Percentiles rank a stretch among this genome's conserved stretches.
phyloP scores from a whole-genome alignment of 2,888 invertebrate species.

The Monopis laevigella region DNA sequence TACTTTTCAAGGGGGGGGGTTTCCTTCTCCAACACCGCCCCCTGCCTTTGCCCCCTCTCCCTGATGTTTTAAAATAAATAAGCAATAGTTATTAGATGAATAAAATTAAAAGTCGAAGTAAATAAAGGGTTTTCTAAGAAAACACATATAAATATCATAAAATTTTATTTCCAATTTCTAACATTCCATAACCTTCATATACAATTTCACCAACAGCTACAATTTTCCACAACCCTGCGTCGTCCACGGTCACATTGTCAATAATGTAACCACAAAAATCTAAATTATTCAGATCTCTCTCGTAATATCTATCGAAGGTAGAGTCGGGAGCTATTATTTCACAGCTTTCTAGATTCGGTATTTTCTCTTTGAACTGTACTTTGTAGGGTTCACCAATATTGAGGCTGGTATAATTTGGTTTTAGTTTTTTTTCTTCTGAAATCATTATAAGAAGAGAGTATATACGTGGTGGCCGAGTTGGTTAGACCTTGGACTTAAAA shows the following conservation, averaged over 20 bases:
- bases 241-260: constrained; percentile 32
- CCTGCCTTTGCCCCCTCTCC: too few species aligned
- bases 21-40: too few species aligned
- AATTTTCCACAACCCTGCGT: constrained; percentile 41
- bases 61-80: too few species aligned
- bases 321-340: constrained; percentile 33
- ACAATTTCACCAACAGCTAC: constrained; percentile 39
- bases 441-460: too few species aligned
- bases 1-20: too few species aligned
- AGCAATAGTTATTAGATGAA: too few species aligned
- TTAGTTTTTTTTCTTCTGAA: constrained; percentile 33
- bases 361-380: constrained; percentile 34
- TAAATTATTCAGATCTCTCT: constrained; percentile 23
- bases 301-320: constrained; percentile 37
- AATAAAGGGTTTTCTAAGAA: too few species aligned
- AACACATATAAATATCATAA: too few species aligned
- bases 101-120: too few species aligned
- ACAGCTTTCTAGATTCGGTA: constrained; percentile 33
- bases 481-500: too few species aligned
- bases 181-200: constrained; percentile 23
- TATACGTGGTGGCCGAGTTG: too few species aligned
- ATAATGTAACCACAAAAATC: constrained; percentile 34
- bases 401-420: constrained; percentile 19
- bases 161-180: constrained; percentile 1
- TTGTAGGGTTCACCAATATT: constrained; percentile 30